Base-by-base conservation (phyloP, 2,888 invertebrate genomes). In the Isotomurus palustris region DNA sequence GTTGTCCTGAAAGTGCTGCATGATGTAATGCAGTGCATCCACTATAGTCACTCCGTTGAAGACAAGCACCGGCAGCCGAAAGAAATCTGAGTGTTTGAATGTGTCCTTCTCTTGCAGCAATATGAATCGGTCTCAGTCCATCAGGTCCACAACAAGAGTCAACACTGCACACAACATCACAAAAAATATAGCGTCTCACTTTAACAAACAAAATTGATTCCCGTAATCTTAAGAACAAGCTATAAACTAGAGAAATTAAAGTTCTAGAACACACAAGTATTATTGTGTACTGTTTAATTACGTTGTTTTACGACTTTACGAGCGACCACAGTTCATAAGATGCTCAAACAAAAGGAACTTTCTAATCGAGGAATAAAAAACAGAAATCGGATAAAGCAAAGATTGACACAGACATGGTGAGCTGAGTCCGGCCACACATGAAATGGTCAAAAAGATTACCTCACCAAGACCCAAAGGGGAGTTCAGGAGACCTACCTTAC, bases 81-180 rank as follows among this genome's bases (percentile, higher is more conserved):
- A 69, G 60, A 56, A 65, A 70, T 41, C 69, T 58, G 35, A 78
- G 70, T 2, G 75, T 73, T 49, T 73, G 72, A 54, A 71, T 56
- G 73, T 91, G 91, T 0, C 91, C 91, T 49, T 89, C 79, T 53
- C 89, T 88, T 2, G 91, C 88, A 3, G 91, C 91, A 75, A 90
- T 91, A 77, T 92, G 92, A 29, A 91, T 80, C 0, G 91, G 88
- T 2, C 91, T 90, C 12, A 91, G 89, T 0, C 91, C 91, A 73
- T 92, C 91, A 44, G 70, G 64, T 60, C 70, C 70, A 66, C 69
- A 67, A 44, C 58, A 54, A 45, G 61, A 53, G 50, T 71, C 67
- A 54, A 68, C 66, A 62, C 70, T 71, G 52, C 55, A 58, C 43
- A 49, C 38, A 57, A 48, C 38, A 22, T 32, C 17, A 40, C 43